Evolutionary conservation across 2,113 vertebrate species (phyloP).

Genomic region (Otis tarda): DNA sequence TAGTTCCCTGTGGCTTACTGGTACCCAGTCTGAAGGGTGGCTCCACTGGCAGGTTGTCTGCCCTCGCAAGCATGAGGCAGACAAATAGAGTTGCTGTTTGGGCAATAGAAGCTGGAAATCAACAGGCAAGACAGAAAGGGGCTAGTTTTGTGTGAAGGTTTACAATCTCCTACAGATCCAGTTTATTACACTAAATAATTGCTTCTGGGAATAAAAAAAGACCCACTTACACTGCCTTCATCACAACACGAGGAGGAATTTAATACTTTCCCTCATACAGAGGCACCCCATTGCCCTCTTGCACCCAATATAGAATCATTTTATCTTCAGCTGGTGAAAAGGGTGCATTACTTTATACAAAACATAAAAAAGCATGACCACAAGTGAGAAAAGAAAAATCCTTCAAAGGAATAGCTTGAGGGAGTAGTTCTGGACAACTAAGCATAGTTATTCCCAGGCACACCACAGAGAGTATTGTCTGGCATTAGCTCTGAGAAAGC

Average conservation of each 20-base stretch:
- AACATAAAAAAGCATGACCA: not conserved
- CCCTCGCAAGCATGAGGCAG: not conserved
- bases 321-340: not conserved
- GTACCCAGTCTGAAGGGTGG: not conserved
- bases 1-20: not conserved
- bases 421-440: not conserved
- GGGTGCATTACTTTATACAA: not conserved
- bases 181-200: conserved; percentile 51
- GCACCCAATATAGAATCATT: not conserved
- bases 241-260: conserved; percentile 7
- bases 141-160: not conserved
- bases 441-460: not conserved
- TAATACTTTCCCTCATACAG: not conserved
- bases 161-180: not conserved
- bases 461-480: not conserved
- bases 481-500: not conserved
- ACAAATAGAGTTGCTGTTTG: conserved; percentile 26
- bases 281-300: not conserved
- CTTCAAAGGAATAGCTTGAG: not conserved
- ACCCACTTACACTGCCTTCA: not conserved
- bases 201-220: not conserved
- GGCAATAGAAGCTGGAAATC: conserved; percentile 2
- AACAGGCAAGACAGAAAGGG: not conserved
- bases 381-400: not conserved
- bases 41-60: conserved; percentile 20